These are phyloP conservation scores for Parauchenoglanis punctatus DNA, from an alignment of 2,797 vertebrate genomes.

Conservation along the genomic window DNA sequence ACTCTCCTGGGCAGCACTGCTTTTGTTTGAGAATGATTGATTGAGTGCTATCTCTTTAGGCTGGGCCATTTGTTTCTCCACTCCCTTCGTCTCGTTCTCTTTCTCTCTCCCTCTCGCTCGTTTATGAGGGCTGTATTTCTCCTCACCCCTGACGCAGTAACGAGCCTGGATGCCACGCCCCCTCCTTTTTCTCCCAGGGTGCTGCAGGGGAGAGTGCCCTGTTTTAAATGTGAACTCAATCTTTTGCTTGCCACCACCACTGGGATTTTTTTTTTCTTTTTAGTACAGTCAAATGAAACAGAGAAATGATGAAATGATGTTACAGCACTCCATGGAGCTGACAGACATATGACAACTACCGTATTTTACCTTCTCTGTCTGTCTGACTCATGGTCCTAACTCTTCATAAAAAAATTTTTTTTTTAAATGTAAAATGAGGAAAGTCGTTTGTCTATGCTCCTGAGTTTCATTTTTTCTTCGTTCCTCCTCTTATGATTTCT, in stretches of 20 bases:
- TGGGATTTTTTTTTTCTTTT: conserved; percentile 60
- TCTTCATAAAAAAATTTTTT: background rate
- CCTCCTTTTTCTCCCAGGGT: conserved; percentile 65
- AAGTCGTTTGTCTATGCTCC: conserved; percentile 15
- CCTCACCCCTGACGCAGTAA: conserved; percentile 74
- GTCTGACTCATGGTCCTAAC: background rate
- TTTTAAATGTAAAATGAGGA: too few species aligned
- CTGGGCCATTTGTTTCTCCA: conserved; percentile 78
- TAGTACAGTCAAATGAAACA: conserved; percentile 33
- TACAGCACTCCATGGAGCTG: conserved; percentile 50
- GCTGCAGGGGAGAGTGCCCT: conserved; percentile 62
- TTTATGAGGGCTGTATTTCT: conserved; percentile 73
- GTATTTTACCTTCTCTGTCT: background rate
- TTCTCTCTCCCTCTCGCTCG: conserved; percentile 49
- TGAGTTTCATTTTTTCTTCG: background rate
- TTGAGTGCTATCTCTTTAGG: conserved; percentile 80
- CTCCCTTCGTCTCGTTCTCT: conserved; percentile 56
- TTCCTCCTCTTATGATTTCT: background rate
- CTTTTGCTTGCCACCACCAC: conserved; percentile 23
- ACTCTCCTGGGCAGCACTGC: conserved; percentile 89
- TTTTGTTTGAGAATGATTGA: conserved; percentile 99
- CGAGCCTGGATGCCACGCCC: conserved; percentile 68
- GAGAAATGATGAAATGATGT: conserved; percentile 33
- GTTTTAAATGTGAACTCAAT: conserved; percentile 55
- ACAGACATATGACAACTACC: conserved; percentile 28